Conservation (phyloP, 1,140 invertebrate genomes). For the Zaprionus taronus region DNA sequence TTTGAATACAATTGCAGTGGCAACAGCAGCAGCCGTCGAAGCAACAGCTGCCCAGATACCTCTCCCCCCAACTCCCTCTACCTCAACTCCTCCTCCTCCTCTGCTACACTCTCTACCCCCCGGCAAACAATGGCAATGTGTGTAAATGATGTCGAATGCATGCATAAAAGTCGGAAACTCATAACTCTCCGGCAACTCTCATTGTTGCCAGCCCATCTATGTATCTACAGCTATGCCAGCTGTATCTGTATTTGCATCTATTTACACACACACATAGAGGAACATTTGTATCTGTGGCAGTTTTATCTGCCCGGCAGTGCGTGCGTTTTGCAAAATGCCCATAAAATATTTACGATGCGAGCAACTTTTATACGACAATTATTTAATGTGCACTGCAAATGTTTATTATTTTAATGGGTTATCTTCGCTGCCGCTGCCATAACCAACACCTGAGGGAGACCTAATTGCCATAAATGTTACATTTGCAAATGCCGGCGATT, state of each 20-base stretch:
- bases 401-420: slow-evolving; percentile 43
- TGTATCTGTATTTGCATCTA: slow-evolving; percentile 12
- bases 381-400: slow-evolving; percentile 44
- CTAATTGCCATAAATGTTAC: slow-evolving; percentile 27
- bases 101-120: not conserved
- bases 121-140: slow-evolving; percentile 46
- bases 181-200: slow-evolving; percentile 37
- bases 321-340: slow-evolving; percentile 28
- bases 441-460: slow-evolving; percentile 26
- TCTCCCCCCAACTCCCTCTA: slow-evolving; percentile 9
- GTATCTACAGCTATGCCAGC: not conserved
- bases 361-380: slow-evolving; percentile 51
- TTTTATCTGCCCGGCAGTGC: slow-evolving; percentile 14
- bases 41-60: slow-evolving; percentile 38
- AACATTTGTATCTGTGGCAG: not conserved
- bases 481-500: not conserved
- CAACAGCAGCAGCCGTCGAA: not conserved
- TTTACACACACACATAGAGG: not conserved
- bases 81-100: not conserved
- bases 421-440: slow-evolving; percentile 22
- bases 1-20: slow-evolving; percentile 72
- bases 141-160: slow-evolving; percentile 55
- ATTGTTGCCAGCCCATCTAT: slow-evolving; percentile 44
- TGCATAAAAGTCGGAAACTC: slow-evolving; percentile 55
- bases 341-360: slow-evolving; percentile 53